phyloP scores from a whole-genome alignment of 2,888 invertebrate genomes.

The Meliscaeva auricollis region DNA sequence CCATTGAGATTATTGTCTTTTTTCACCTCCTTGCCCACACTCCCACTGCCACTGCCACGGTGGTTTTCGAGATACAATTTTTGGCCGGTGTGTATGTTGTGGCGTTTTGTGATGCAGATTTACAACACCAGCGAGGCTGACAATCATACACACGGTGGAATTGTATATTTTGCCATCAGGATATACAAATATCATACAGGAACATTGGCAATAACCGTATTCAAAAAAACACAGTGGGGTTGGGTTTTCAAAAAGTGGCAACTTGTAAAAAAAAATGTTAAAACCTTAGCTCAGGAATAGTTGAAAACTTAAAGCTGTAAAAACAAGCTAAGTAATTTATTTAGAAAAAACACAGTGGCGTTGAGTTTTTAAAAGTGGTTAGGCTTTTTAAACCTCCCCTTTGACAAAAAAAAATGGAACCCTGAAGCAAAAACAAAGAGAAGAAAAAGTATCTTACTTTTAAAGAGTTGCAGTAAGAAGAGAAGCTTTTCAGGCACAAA shows the following conservation, averaged over 20 bases:
- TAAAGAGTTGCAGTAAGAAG: too few relatives aligned
- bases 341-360: too few relatives aligned
- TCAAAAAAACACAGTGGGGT: neutral
- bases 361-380: too few relatives aligned
- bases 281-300: neutral
- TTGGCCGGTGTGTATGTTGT: constrained; percentile 18
- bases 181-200: neutral
- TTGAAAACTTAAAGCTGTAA: too few relatives aligned
- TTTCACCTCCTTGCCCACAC: too few relatives aligned
- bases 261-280: neutral
- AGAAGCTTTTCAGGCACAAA: too few relatives aligned
- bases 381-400: too few relatives aligned
- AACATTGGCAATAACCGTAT: neutral
- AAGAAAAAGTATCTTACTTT: too few relatives aligned
- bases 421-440: too few relatives aligned
- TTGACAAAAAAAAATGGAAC: too few relatives aligned
- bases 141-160: constrained; percentile 48
- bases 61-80: constrained; percentile 48
- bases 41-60: constrained; percentile 18
- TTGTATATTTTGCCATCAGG: constrained; percentile 11
- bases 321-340: too few relatives aligned
- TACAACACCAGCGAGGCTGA: constrained; percentile 65
- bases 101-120: constrained; percentile 62
- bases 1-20: constrained; percentile 70
- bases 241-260: neutral